Conservation (phyloP, 2,113 vertebrate genomes). For the Scartelaos histophorus region DNA sequence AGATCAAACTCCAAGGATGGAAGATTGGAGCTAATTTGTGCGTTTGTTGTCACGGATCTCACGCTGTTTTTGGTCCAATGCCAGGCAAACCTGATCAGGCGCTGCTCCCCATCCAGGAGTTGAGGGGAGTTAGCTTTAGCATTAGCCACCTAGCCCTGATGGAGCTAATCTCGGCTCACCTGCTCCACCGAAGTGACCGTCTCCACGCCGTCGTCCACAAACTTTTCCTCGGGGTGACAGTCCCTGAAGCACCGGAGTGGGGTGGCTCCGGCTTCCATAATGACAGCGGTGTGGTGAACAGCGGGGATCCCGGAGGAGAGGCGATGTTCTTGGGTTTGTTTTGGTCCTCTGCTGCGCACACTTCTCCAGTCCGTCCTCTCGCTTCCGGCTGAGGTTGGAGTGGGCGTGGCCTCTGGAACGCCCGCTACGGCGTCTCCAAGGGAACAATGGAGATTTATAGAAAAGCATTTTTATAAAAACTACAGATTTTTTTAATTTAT, state of each 20-base stretch:
- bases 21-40: not conserved
- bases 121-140: slow-evolving; percentile 16
- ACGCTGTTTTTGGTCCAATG: too few species aligned
- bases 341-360: slow-evolving; percentile 40
- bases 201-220: slow-evolving; percentile 73
- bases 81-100: not conserved
- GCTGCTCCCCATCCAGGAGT: slow-evolving; percentile 1
- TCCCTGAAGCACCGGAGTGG: slow-evolving; percentile 72
- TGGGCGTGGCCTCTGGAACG: slow-evolving; percentile 35
- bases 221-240: slow-evolving; percentile 62
- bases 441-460: slow-evolving; percentile 30
- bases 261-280: slow-evolving; percentile 57
- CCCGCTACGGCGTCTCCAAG: slow-evolving; percentile 45
- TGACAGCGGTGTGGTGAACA: not conserved
- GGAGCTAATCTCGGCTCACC: slow-evolving; percentile 64
- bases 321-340: slow-evolving; percentile 39
- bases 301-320: not conserved
- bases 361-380: slow-evolving; percentile 1
- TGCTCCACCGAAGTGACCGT: slow-evolving; percentile 79
- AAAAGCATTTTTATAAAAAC: not conserved
- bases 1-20: not conserved
- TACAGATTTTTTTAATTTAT: not conserved
- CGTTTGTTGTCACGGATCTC: not conserved
- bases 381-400: slow-evolving; percentile 35
- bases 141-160: slow-evolving; percentile 29